phyloP scores from a whole-genome alignment of 2,113 vertebrate genomes.

The Nasalis larvatus region DNA sequence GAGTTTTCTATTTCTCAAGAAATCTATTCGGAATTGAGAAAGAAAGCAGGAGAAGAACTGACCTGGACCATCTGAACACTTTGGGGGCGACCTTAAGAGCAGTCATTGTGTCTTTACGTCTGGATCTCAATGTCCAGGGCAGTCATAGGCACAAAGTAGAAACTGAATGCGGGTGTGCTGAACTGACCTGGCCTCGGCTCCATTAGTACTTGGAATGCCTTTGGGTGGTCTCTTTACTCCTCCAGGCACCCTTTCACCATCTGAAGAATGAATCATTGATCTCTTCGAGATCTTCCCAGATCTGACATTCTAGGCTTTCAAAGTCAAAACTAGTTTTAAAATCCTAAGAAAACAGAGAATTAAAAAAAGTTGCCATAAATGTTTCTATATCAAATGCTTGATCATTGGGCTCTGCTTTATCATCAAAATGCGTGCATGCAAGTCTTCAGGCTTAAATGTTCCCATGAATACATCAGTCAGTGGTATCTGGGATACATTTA shows the following conservation, averaged over 20 bases:
- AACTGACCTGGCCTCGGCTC: background rate
- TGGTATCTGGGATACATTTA: slow-evolving; percentile 73
- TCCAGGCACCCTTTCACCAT: background rate
- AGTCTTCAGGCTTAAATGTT: background rate
- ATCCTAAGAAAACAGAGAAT: slow-evolving; percentile 47
- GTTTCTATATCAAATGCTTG: slow-evolving; percentile 26
- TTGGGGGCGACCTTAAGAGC: background rate
- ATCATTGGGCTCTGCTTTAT: slow-evolving; percentile 5
- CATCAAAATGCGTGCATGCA: background rate
- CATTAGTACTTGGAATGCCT: background rate
- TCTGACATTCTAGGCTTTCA: slow-evolving; percentile 15
- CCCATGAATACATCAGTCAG: slow-evolving; percentile 58
- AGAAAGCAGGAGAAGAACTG: background rate
- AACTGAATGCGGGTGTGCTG: background rate
- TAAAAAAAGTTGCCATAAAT: slow-evolving; percentile 11
- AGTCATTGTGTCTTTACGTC: background rate
- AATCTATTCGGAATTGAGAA: background rate
- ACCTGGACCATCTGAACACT: background rate
- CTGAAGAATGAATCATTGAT: background rate
- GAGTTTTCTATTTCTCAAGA: background rate
- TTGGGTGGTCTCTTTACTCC: background rate
- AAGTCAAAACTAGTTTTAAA: slow-evolving; percentile 62
- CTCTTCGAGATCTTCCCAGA: background rate
- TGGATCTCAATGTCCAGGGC: background rate
- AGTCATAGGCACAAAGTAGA: background rate